Evolutionary conservation across 2,888 invertebrate genomes (phyloP), one percentile per base, ranked within the genome.

Genomic region (Mechanitis mazaeus): DNA sequence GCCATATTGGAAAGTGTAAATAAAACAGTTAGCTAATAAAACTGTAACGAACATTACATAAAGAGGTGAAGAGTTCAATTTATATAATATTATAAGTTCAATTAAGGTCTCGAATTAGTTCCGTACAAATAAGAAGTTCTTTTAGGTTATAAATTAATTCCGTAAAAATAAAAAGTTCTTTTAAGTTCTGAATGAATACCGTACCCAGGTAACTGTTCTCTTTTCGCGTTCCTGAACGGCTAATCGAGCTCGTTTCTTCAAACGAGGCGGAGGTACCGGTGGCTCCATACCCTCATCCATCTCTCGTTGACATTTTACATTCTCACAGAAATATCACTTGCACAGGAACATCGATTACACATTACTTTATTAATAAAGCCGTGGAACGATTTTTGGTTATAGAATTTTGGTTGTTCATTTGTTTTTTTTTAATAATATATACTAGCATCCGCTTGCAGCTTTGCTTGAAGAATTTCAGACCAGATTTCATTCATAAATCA

Each of bases 201-300:
- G 66, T 86, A 89, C 89, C 88, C 89, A 89, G 68, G 85, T 78
- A 55, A 89, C 89, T 62, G 82, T 81, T 73, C 87, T 84, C 65
- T 81, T 79, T 56, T 83, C 81, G 56, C 77, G 78, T 54, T 81
- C 81, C 71, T 79, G 82, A 56, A 83, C 82, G 3, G 84, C 84
- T 64, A 84, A 72, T 28, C 85, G 82, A 4, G 90, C 90, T 64
- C 88, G 73, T 71, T 85, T 88, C 78, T 91, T 91, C 68, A 81
- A 73, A 65, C 91, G 77, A 58, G 90, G 91, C 59, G 91, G 91
- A 56, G 90, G 87, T 63, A 90, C 83, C 11, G 90, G 90, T 66
- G 71, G 68, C 67, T 68, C 73, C 69, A 71, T 75, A 63, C 72
- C 60, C 64, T 71, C 72, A 67, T 80, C 75, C 87, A 86, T 85